Percentiles rank a stretch among this genome's conserved stretches.
These are phyloP conservation scores for Sphaerophoria rueppellii DNA, from an alignment of 2,888 invertebrate genomes.

Conservation along the genomic window DNA sequence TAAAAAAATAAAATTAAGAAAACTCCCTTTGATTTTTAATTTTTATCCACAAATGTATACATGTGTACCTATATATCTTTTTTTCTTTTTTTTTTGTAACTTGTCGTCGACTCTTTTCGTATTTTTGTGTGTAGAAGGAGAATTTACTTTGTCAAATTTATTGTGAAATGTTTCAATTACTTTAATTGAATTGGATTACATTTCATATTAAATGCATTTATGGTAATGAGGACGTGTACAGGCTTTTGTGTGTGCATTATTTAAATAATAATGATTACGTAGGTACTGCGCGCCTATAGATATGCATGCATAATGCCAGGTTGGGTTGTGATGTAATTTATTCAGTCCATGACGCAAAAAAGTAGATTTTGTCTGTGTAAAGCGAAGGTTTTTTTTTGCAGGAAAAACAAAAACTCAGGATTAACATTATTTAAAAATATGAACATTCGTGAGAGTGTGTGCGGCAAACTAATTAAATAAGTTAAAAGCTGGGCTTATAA, in stretches of 20 bases:
- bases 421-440: neutral
- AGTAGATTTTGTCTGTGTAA: neutral
- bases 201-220: conserved; percentile 65
- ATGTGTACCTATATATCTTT: neutral
- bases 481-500: too few relatives aligned
- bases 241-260: conserved; percentile 17
- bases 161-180: conserved; percentile 71
- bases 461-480: neutral
- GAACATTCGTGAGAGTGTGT: neutral
- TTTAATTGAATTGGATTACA: conserved; percentile 69
- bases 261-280: neutral
- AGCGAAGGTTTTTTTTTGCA: neutral
- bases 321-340: conserved; percentile 6
- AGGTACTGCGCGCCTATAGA: too few relatives aligned
- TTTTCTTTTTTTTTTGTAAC: neutral
- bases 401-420: conserved; percentile 10
- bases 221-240: conserved; percentile 58
- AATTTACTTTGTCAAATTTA: conserved; percentile 69
- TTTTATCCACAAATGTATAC: conserved; percentile 8
- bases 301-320: neutral
- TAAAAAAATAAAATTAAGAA: neutral
- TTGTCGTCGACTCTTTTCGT: neutral
- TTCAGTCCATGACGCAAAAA: neutral
- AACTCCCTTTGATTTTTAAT: conserved; percentile 2
- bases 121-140: conserved; percentile 33